phyloP scores from a whole-genome alignment of 1,140 invertebrate species.

The Camponotus vicinus region DNA sequence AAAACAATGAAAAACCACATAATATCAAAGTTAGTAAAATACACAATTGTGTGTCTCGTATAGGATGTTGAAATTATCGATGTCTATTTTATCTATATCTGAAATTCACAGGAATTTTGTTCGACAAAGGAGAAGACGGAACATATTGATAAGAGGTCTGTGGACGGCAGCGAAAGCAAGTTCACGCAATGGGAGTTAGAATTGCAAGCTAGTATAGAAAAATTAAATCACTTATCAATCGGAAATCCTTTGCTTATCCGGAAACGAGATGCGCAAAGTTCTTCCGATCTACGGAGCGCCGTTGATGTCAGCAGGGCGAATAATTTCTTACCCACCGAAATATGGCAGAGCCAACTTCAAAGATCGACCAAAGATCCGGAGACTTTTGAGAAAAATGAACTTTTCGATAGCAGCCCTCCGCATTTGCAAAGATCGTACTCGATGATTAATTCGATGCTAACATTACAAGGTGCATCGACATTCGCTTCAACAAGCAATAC shows the following conservation, averaged over 20 bases:
- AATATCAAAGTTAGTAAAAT: conserved; percentile 78
- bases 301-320: neutral
- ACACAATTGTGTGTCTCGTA: neutral
- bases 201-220: conserved; percentile 81
- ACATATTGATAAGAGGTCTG: conserved; percentile 79
- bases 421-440: conserved; percentile 73
- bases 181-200: conserved; percentile 84
- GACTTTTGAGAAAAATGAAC: conserved; percentile 34
- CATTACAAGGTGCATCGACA: conserved; percentile 61
- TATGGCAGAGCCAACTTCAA: conserved; percentile 36
- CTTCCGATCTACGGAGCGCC: conserved; percentile 23
- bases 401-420: neutral
- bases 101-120: conserved; percentile 74
- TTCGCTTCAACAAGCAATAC: conserved; percentile 75
- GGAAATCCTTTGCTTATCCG: conserved; percentile 56
- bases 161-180: conserved; percentile 83
- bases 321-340: conserved; percentile 25
- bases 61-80: neutral
- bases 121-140: conserved; percentile 77
- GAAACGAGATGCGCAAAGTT: conserved; percentile 26
- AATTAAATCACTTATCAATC: conserved; percentile 78
- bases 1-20: conserved; percentile 76
- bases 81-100: neutral
- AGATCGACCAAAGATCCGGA: conserved; percentile 19
- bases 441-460: conserved; percentile 72